Evolutionary conservation across 2,113 vertebrate genomes (phyloP), one percentile per base, ranked within the genome.

Genomic region (Sphyrna mokarran): DNA sequence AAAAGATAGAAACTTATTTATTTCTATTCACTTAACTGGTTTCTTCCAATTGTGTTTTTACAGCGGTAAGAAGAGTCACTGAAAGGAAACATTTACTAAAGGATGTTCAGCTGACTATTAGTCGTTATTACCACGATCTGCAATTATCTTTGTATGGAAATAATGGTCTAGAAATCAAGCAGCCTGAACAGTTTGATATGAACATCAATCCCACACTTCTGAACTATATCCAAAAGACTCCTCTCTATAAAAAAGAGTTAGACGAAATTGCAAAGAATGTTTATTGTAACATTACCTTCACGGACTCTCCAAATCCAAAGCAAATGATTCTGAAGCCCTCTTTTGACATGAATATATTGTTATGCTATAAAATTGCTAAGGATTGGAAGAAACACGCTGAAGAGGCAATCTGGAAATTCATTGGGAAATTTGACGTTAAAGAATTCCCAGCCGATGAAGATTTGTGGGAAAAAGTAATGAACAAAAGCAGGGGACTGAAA

Each of bases 51-150:
- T 80, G 96, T 33, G 68, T 54, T 96, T 68, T 66, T 61, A 78
- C 96, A 97, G 97, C 94, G 96, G 96, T 96, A 0, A 87, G 96
- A 43, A 95, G 78, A 95, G 96, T 97, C 14, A 94, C 80, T 69
- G 95, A 96, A 37, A 85, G 90, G 66, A 83, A 95, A 18, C 97
- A 97, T 95, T 29, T 13, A 63, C 23, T 97, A 61, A 93, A 95
- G 72, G 96, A 95, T 16, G 80, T 95, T 68, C 90, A 91, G 22
- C 95, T 97, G 40, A 93, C 90, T 11, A 91, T 96, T 29, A 70
- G 20, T 13, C 96, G 96, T 5, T 97, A 96, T 95, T 96, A 97
- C 95, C 95, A 91, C n/a, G 96, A 61, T 80, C 94, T 96, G 3
- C 96, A 96, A 89, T 96, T 96, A 95, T 94, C 78, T 96, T 95